phyloP scores from a whole-genome alignment of 1,140 invertebrate species.

The Ctenoplectra terminalis region DNA sequence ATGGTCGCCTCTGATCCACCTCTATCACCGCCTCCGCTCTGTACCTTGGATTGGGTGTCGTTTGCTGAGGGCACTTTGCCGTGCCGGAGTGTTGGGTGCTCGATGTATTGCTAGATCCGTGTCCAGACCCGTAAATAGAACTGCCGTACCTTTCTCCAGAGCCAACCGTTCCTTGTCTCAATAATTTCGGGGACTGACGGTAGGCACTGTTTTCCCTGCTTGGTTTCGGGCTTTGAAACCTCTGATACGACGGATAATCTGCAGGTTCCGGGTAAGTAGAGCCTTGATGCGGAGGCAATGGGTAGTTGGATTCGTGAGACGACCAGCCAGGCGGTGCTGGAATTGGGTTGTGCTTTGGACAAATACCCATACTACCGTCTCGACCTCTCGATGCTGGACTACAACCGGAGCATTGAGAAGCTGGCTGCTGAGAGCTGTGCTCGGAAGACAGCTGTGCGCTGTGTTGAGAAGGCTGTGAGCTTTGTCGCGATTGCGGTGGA shows the following conservation, averaged over 20 bases:
- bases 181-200: slow-evolving; percentile 55
- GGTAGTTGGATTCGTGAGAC: slow-evolving; percentile 68
- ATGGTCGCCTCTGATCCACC: slow-evolving; percentile 86
- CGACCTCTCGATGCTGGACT: slow-evolving; percentile 65
- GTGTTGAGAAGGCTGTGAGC: slow-evolving; percentile 57
- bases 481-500: slow-evolving; percentile 60
- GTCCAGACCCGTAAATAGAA: slow-evolving; percentile 69
- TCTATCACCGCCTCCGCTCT: slow-evolving; percentile 87
- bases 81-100: slow-evolving; percentile 63
- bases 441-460: slow-evolving; percentile 43
- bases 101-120: slow-evolving; percentile 66
- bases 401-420: slow-evolving; percentile 71
- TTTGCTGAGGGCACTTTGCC: slow-evolving; percentile 32
- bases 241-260: slow-evolving; percentile 72
- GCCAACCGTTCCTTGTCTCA: slow-evolving; percentile 83
- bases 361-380: slow-evolving; percentile 63
- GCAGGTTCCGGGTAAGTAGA: slow-evolving; percentile 59
- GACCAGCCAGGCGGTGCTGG: slow-evolving; percentile 80
- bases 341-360: slow-evolving; percentile 75
- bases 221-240: slow-evolving; percentile 74
- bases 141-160: slow-evolving; percentile 83
- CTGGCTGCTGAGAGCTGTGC: slow-evolving; percentile 41
- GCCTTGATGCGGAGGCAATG: slow-evolving; percentile 47
- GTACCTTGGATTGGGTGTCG: slow-evolving; percentile 80
- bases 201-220: slow-evolving; percentile 54